A percentile compares a stretch with the other conserved stretches of the same genome.
phyloP scores from a whole-genome alignment of 92 coral and sea anemone genomes.

The Epizoanthus ramosus region DNA sequence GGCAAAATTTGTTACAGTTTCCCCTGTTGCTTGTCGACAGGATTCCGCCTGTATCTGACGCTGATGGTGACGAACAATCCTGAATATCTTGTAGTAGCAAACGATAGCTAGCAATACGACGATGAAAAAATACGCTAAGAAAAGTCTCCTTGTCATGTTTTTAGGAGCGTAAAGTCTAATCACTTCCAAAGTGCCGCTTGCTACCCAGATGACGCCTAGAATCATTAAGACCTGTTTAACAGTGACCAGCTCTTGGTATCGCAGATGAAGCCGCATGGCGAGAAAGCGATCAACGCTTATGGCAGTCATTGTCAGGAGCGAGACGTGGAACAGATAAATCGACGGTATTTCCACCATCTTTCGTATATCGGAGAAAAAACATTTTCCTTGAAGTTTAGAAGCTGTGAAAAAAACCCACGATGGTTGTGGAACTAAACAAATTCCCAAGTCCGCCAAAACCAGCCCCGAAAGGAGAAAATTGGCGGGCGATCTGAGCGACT shows the following conservation, averaged over 20 bases:
- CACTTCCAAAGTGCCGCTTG: not conserved
- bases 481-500: not conserved
- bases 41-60: not conserved
- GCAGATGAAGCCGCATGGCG: not conserved
- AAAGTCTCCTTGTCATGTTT: not conserved
- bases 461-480: conserved; percentile 1
- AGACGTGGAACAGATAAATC: conserved; percentile 7
- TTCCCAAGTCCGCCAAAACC: not conserved
- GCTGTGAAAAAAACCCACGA: conserved; percentile 1
- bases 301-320: conserved; percentile 4
- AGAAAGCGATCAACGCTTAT: conserved; percentile 14
- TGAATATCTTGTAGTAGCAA: conserved; percentile 16
- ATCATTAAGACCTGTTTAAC: not conserved
- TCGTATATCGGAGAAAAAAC: conserved; percentile 12
- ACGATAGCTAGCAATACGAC: not conserved
- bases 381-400: conserved; percentile 16
- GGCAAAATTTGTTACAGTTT: not conserved
- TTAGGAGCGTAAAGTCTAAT: not conserved
- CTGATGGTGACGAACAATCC: conserved; percentile 6
- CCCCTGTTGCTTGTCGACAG: not conserved
- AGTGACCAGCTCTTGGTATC: not conserved
- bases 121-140: not conserved
- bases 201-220: not conserved
- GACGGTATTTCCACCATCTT: not conserved
- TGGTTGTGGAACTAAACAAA: not conserved